phyloP scores from a whole-genome alignment of 2,888 invertebrate species.

The Drosophila limbata region DNA sequence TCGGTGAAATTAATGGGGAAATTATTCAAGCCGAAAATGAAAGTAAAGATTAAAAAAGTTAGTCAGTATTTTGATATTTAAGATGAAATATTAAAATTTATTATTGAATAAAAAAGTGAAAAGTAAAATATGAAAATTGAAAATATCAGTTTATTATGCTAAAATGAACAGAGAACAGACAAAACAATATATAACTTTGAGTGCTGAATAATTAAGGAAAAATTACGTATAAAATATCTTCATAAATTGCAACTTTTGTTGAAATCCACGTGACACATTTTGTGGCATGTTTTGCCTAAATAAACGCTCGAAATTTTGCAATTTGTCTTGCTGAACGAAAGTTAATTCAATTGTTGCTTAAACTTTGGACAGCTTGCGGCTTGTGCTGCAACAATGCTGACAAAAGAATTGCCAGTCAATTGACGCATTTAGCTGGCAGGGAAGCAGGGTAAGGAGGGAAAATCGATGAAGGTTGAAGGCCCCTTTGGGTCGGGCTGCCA shows the following conservation, averaged over 20 bases:
- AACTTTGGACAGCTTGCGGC: slow-evolving; percentile 54
- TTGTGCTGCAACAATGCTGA: slow-evolving; percentile 10
- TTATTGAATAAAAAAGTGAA: too few species aligned
- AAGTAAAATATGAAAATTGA: too few species aligned
- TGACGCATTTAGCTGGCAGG: neutral
- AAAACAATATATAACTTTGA: too few species aligned
- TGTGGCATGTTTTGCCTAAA: slow-evolving; percentile 8
- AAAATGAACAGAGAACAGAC: too few species aligned
- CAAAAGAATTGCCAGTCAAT: slow-evolving; percentile 50
- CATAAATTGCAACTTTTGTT: neutral
- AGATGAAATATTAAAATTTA: too few species aligned
- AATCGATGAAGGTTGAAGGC: neutral
- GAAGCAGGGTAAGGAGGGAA: neutral
- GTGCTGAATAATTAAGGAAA: too few species aligned
- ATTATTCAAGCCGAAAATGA: neutral
- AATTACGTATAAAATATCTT: too few species aligned
- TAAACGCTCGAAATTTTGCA: slow-evolving; percentile 1
- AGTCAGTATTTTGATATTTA: too few species aligned
- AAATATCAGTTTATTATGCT: too few species aligned
- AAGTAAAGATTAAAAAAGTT: too few species aligned
- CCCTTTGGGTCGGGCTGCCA: slow-evolving; percentile 43
- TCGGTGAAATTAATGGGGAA: neutral
- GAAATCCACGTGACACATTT: neutral
- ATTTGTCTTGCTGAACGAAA: slow-evolving; percentile 1
- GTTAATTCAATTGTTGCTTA: slow-evolving; percentile 48